Evolutionary conservation across 37 sponge, comb jelly and placozoan genomes (phyloP).

Genomic region (Ephydatia muelleri): DNA sequence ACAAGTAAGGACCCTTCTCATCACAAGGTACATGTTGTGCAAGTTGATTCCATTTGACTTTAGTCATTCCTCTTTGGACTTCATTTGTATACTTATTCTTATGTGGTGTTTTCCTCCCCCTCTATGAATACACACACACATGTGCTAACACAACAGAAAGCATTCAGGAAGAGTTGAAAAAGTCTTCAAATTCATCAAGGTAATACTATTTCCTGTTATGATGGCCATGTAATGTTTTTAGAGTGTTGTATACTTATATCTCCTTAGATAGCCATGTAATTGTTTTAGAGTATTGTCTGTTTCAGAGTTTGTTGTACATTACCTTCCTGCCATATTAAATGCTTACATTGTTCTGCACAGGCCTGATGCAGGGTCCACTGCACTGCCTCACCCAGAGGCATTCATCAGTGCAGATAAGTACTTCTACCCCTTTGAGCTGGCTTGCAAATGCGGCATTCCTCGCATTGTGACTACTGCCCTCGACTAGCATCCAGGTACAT

Average conservation of each 20-base stretch:
- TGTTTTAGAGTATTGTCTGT: slow-evolving; percentile 3
- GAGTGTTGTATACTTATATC: no score
- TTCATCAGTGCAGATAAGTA: slow-evolving; percentile 84
- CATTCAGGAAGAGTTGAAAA: slow-evolving; percentile 39
- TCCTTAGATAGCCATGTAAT: no score
- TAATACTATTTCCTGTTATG: background rate
- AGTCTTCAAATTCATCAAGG: slow-evolving; percentile 12
- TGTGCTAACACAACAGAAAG: background rate
- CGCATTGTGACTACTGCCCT: slow-evolving; percentile 86
- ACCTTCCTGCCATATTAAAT: background rate
- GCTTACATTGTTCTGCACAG: background rate
- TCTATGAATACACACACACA: background rate
- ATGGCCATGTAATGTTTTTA: no score
- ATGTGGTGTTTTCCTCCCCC: background rate
- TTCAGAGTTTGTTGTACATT: background rate
- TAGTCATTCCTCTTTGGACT: background rate
- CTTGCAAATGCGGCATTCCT: slow-evolving; percentile 78
- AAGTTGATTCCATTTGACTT: no score
- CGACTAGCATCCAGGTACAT: slow-evolving; percentile 90
- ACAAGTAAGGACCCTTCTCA: background rate
- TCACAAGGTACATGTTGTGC: background rate
- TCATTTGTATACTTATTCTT: background rate
- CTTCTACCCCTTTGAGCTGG: slow-evolving; percentile 86
- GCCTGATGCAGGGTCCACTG: background rate
- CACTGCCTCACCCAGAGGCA: slow-evolving; percentile 39